Percentiles rank a stretch among this genome's conserved stretches.
These are phyloP conservation scores for Ophiodon elongatus DNA, from an alignment of 2,113 vertebrate genomes.

Conservation along the genomic window DNA sequence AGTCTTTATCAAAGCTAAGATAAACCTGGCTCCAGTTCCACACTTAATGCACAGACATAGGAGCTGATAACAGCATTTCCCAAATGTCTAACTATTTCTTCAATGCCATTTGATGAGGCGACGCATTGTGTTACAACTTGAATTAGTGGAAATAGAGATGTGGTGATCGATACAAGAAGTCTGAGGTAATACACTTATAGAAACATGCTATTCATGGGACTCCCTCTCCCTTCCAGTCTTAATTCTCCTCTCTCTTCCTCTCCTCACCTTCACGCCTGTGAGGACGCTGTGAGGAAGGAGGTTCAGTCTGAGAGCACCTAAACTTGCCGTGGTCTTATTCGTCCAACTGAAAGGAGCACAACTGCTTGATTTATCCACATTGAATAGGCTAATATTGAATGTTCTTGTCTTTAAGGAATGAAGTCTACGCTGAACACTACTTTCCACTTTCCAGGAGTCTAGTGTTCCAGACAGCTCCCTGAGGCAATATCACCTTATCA, in stretches of 20 bases:
- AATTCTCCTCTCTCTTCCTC: slow-evolving; percentile 1
- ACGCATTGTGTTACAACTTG: slow-evolving; percentile 8
- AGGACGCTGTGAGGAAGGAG: neutral
- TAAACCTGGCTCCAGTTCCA: neutral
- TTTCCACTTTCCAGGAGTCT: slow-evolving; percentile 35
- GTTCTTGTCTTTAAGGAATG: slow-evolving; percentile 39
- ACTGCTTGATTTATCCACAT: slow-evolving; percentile 30
- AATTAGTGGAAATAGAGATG: neutral
- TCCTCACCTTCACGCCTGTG: neutral
- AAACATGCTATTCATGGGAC: slow-evolving; percentile 28
- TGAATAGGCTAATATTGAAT: slow-evolving; percentile 46
- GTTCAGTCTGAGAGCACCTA: neutral
- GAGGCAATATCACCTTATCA: slow-evolving; percentile 59
- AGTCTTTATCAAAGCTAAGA: slow-evolving; percentile 10
- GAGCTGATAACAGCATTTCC: neutral
- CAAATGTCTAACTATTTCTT: neutral
- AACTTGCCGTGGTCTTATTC: neutral
- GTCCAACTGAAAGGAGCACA: neutral
- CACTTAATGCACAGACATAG: neutral
- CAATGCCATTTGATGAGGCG: neutral
- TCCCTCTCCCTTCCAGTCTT: neutral
- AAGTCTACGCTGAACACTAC: slow-evolving; percentile 6
- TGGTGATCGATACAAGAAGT: slow-evolving; percentile 18
- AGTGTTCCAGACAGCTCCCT: slow-evolving; percentile 35
- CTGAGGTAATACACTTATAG: slow-evolving; percentile 13